These are phyloP conservation scores for Pica pica DNA, from an alignment of 2,113 vertebrate species.

Conservation along the genomic window DNA sequence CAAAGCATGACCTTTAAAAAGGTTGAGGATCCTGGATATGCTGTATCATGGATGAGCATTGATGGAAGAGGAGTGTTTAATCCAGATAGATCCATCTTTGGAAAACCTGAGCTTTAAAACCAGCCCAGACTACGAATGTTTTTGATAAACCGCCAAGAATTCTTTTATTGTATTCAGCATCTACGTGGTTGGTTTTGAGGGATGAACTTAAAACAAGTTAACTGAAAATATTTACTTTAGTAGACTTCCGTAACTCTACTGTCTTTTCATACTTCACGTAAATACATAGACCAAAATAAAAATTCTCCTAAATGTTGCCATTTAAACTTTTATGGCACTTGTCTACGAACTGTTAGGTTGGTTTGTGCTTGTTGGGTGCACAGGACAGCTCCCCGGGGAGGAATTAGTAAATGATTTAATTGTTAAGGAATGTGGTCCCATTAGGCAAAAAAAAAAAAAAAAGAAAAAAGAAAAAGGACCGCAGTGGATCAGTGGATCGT, in stretches of 20 bases:
- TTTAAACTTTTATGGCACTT: neutral
- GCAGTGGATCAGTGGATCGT: neutral
- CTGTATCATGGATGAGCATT: neutral
- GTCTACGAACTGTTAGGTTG: neutral
- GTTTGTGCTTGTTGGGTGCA: neutral
- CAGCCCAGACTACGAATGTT: neutral
- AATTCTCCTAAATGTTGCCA: neutral
- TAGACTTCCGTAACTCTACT: neutral
- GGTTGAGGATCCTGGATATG: neutral
- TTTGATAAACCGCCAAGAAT: neutral
- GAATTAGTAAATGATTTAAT: conserved; percentile 45
- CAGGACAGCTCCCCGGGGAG: neutral
- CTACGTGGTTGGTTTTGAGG: neutral
- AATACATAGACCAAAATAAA: neutral
- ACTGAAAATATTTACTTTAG: conserved; percentile 12
- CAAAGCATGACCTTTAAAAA: neutral
- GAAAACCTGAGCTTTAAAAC: neutral
- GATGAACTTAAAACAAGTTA: neutral
- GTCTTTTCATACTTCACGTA: neutral
- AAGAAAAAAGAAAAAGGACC: neutral
- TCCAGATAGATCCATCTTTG: neutral
- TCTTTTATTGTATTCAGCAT: neutral
- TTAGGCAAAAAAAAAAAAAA: conserved; percentile 24
- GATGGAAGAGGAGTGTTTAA: neutral
- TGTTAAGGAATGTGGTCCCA: conserved; percentile 43